Evolutionary conservation across 2,113 vertebrate genomes (phyloP).

Genomic region (Malurus cyaneus): DNA sequence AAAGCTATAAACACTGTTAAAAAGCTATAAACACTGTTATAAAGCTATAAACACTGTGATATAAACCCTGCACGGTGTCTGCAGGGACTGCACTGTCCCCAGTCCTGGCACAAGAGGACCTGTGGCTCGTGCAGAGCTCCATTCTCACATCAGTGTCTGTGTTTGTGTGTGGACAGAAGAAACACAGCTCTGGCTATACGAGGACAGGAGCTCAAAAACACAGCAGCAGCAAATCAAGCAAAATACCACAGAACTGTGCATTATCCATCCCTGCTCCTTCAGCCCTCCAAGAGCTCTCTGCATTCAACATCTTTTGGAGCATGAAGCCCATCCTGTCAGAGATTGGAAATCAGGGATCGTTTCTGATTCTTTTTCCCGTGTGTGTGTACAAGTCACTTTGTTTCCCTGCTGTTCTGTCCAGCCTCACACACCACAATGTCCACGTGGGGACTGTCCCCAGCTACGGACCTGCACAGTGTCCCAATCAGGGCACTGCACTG

Average conservation of each 20-base stretch:
- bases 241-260: rapidly evolving
- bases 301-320: background rate
- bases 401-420: background rate
- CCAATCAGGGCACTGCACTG: rapidly evolving
- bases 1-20: too few species aligned
- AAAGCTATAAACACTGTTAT: too few species aligned
- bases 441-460: background rate
- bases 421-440: background rate
- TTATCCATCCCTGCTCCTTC: background rate
- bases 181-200: background rate
- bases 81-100: background rate
- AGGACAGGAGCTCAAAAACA: background rate
- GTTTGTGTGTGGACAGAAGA: rapidly evolving
- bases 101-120: background rate
- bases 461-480: rapidly evolving
- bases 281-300: background rate
- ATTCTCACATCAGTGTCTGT: rapidly evolving
- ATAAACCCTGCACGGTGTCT: too few species aligned
- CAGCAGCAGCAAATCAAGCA: background rate
- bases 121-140: background rate
- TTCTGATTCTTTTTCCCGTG: background rate
- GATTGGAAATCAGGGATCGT: background rate
- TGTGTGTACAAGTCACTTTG: background rate
- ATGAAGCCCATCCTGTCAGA: too few species aligned
- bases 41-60: too few species aligned